phyloP scores from a whole-genome alignment of 2,113 vertebrate species.

The Semnornis frantzii region DNA sequence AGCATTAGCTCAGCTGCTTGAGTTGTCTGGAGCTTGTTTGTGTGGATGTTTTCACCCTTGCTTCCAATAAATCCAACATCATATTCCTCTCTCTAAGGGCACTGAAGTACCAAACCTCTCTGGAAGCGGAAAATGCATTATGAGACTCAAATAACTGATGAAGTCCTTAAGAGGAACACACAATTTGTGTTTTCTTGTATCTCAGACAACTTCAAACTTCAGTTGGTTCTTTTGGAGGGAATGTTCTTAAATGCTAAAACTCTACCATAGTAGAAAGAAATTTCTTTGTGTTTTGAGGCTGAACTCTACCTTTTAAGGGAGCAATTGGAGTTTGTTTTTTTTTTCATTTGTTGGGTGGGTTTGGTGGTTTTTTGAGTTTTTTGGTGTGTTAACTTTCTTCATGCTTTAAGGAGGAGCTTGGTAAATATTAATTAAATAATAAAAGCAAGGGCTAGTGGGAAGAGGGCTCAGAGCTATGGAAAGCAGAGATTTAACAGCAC shows the following conservation, averaged over 20 bases:
- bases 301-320: not conserved
- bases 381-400: not conserved
- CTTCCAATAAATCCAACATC: not conserved
- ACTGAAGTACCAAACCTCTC: not conserved
- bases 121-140: not conserved
- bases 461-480: not conserved
- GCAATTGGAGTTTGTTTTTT: too few relatives aligned
- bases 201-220: not conserved
- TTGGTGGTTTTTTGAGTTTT: not conserved
- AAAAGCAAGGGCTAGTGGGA: not conserved
- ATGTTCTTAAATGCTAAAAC: not conserved
- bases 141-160: not conserved
- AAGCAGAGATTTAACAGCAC: not conserved
- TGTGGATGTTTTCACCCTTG: not conserved
- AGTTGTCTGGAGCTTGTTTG: not conserved
- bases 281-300: not conserved
- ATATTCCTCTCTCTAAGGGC: not conserved
- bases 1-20: not conserved
- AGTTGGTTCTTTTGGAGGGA: not conserved
- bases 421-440: not conserved
- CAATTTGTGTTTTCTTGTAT: not conserved
- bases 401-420: not conserved
- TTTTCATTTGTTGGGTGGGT: not conserved
- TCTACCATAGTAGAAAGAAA: not conserved
- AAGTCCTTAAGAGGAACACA: not conserved